A percentile compares a stretch with the other conserved stretches of the same genome.
phyloP scores from a whole-genome alignment of 2,113 vertebrate genomes.

The Terrapene triunguis region DNA sequence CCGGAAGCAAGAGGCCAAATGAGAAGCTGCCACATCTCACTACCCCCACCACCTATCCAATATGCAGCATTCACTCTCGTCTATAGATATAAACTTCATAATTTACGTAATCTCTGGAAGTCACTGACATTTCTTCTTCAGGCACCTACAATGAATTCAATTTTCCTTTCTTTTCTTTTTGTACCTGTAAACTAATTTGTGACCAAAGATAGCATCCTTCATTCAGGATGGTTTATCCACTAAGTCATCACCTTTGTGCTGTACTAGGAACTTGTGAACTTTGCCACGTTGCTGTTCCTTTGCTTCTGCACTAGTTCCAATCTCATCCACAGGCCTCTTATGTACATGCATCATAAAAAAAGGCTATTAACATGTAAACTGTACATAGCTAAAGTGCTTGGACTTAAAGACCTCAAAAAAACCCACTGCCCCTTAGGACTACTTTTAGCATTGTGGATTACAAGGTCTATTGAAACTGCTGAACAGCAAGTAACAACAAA shows the following conservation, averaged over 20 bases:
- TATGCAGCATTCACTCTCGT: constrained; percentile 35
- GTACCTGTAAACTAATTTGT: constrained; percentile 87
- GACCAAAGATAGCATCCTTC: constrained; percentile 93
- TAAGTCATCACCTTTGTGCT: constrained; percentile 69
- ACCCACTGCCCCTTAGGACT: constrained; percentile 76
- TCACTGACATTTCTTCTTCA: constrained; percentile 63
- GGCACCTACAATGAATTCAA: constrained; percentile 62
- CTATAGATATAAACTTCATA: constrained; percentile 24
- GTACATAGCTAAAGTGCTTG: constrained; percentile 81
- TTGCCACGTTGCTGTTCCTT: constrained; percentile 53
- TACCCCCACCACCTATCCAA: constrained; percentile 67
- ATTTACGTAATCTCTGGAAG: constrained; percentile 44
- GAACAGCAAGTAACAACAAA: background rate
- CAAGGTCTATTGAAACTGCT: constrained; percentile 56
- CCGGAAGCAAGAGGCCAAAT: constrained; percentile 77
- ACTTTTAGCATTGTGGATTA: constrained; percentile 57
- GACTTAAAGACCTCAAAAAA: constrained; percentile 77
- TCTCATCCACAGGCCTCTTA: constrained; percentile 85
- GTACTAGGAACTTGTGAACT: constrained; percentile 45
- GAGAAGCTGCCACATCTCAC: constrained; percentile 74
- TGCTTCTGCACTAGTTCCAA: constrained; percentile 68
- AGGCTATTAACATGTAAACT: constrained; percentile 62
- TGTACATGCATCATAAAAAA: constrained; percentile 53
- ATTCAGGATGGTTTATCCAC: constrained; percentile 75
- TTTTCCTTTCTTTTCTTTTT: constrained; percentile 64